Base-by-base conservation (phyloP, 1,140 invertebrate species). In the Dreissena rostriformis region DNA sequence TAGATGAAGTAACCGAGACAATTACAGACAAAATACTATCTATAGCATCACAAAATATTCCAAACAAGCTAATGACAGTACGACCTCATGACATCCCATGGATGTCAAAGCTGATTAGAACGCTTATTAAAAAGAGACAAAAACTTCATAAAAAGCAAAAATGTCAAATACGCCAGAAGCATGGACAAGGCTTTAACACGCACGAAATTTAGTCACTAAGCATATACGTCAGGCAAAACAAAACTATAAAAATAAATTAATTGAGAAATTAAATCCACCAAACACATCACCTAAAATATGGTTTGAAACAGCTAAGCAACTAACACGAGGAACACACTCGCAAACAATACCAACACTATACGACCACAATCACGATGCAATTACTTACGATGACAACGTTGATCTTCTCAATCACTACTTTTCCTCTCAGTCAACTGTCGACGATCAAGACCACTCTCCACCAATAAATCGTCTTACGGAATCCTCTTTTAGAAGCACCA, bases 81-180 rank as follows among this genome's bases (percentile, higher is more conserved):
- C 0, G 83, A 28, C 70, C 57, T 15, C 26, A 17, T 0, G 75
- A 78, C n/a, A 22, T 61, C 29, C 71, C 70, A 10, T 85, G 83
- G 83, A 66, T 85, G 24, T 65, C 49, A 29, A 52, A 11, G 24
- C 73, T 67, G 12, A 63, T 22, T 15, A 28, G 15, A 14, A n/a
- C n/a, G n/a, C n/a, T 52, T 26, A 78, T 79, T n/a, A 1, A 77
- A 24, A 63, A 85, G 67, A 29, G 83, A 0, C 39, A 80, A 15
- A 79, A 74, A 74, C 12, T 85, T 4, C 57, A 85, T 51, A 52
- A 74, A 22, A 72, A 68, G 75, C 68, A n/a, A 85, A 85, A 73
- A 72, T 22, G 26, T 39, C 51, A 39, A 71, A 85, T 55, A n/a
- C 22, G 53, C 26, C 55, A 12, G 53, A 53, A 10, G 22, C 53